Conservation (phyloP, 1,140 invertebrate species). For the Thrips palmi region DNA sequence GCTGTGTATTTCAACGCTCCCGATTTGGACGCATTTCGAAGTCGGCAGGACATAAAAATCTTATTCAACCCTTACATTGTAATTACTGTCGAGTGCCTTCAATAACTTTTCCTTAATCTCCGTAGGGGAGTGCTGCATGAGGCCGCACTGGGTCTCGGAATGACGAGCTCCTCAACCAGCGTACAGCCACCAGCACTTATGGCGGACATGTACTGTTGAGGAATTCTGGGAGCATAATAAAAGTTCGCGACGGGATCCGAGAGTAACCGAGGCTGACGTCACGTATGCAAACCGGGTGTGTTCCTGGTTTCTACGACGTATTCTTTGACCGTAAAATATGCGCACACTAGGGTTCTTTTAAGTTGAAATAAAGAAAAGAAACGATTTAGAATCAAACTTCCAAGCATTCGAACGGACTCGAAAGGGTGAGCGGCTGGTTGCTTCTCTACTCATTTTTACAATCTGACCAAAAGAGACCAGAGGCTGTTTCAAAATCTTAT, state of each 20-base stretch:
- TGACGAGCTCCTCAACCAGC: constrained; percentile 21
- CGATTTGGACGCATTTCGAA: not conserved
- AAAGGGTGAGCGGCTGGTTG: too few relatives aligned
- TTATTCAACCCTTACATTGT: constrained; percentile 34
- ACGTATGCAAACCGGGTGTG: constrained; percentile 9
- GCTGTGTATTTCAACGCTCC: too few relatives aligned
- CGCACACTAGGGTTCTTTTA: too few relatives aligned
- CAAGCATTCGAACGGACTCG: too few relatives aligned
- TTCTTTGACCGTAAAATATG: too few relatives aligned
- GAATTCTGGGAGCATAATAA: constrained; percentile 22
- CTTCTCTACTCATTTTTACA: too few relatives aligned
- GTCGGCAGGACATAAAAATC: not conserved
- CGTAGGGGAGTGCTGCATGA: constrained; percentile 35
- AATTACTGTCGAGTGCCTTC: constrained; percentile 36
- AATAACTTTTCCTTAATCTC: constrained; percentile 41
- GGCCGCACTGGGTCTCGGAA: constrained; percentile 24
- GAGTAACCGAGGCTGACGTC: constrained; percentile 15
- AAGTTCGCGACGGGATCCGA: constrained; percentile 16
- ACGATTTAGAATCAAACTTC: too few relatives aligned
- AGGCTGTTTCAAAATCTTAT: too few relatives aligned
- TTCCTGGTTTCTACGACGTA: not conserved
- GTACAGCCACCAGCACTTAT: constrained; percentile 24
- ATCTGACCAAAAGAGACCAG: too few relatives aligned
- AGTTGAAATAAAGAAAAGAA: too few relatives aligned
- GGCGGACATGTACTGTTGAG: constrained; percentile 24